Evolutionary conservation across 2,113 vertebrate genomes (phyloP), one percentile per base, ranked within the genome.

Genomic region (Heterotis niloticus): DNA sequence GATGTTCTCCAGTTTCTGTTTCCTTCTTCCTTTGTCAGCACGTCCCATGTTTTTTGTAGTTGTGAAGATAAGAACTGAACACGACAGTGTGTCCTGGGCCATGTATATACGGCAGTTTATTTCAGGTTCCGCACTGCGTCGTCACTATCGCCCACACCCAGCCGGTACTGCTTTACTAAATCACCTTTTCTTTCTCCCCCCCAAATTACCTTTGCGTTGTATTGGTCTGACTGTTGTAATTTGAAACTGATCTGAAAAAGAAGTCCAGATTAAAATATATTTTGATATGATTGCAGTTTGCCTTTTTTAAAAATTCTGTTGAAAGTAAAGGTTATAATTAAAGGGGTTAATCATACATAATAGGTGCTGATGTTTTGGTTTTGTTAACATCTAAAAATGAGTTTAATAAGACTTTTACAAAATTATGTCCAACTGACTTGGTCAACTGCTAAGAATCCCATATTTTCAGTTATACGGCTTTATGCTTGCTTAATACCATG

Each of bases 231-330:
- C 92, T 96, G 96, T 95, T 96, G 93, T 95, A 95, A 94, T 96
- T 97, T 93, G 92, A 96, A 93, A 95, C 94, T 94, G 95, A 98
- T 96, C 95, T 94, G 94, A 95, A 94, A 78, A 81, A 95, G 91
- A 95, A 95, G 95, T 96, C 95, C 96, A 98, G 95, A 99, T 98
- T 98, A 98, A 99, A 99, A 95, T 98, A 95, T 98, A 99, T 99
- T 99, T 99, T 99, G 96, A 98, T 98, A 96, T 95, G 93, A 97
- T 83, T 34, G 66, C 92, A 92, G 90, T 83, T 88, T 90, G 82
- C 89, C 88, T 79, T 92, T 88, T 86, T 64, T 64, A 34, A 29
- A 44, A 20, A 26, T 13, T n/a, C 29, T 75, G 29, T 64, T 75
- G 60, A 5, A 62, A 57, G 20, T 54, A 5, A 4, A 24, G 51